Base-by-base conservation (phyloP, 2,888 invertebrate genomes). In the Iselma pallidipennis region DNA sequence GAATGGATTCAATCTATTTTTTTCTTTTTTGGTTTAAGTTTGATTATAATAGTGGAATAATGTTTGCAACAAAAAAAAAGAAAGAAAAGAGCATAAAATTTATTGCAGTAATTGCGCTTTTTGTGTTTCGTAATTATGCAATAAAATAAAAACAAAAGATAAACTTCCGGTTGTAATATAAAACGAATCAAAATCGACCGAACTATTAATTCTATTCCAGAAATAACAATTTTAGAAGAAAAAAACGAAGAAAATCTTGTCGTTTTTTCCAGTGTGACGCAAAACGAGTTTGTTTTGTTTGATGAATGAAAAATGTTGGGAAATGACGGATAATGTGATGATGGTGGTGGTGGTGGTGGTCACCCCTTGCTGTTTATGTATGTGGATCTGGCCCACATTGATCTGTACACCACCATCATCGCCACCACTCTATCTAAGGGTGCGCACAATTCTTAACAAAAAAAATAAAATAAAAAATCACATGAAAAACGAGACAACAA, bases 351-450 rank as follows among this genome's bases (percentile, higher is more conserved):
- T 48, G 49, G 51, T 53, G 58, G 62, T 58, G 62, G 55, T 62
- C 62, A 58, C 63, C 63, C 63, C 60, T 52, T 29, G 50, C 42
- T 25, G 28, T 51, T 16, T 56, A 16, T 16, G 60, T 59, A 63
- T 59, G 59, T 63, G 63, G 63, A 60, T 59, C 55, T 57, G 63
- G 59, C 60, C 63, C 56, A 57, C 63, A 63, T 63, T 63, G 63
- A 63, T 63, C 19, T 23, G n/a, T 49, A n/a, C 14, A 7, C 12
- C 12, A 7, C 12, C 31, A 25, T 23, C 4, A 23, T n/a, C 14
- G n/a, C 49, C 42, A 42, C 42, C 62, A 58, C 58, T 57, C 49
- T 62, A n/a, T n/a, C n/a, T 49, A 57, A n/a, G 63, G 63, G 55
- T 63, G 63, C 56, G 63, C 63, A 63, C 25, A 49, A 42, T 57